Evolutionary conservation across 2,113 vertebrate genomes (phyloP).

Genomic region (Polyodon spathula): DNA sequence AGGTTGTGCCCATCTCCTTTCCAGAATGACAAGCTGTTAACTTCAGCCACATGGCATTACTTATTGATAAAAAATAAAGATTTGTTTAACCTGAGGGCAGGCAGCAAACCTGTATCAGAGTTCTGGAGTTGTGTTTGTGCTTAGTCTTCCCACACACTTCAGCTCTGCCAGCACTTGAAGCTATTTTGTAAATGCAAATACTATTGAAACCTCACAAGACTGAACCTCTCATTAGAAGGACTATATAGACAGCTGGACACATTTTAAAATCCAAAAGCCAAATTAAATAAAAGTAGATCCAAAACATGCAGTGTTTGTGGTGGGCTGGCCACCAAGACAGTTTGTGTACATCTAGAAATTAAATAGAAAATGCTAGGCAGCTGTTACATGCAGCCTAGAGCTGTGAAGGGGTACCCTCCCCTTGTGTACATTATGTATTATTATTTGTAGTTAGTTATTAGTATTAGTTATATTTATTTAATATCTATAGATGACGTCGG

Average conservation of each 20-base stretch:
- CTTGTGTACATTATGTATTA: too few relatives aligned
- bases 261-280: background rate
- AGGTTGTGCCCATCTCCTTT: constrained; percentile 20
- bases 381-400: background rate
- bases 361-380: background rate
- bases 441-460: too few relatives aligned
- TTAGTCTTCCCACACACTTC: constrained; percentile 16
- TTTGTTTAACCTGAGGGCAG: constrained; percentile 9
- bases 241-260: too few relatives aligned
- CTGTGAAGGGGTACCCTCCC: too few relatives aligned
- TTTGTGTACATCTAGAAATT: background rate
- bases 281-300: background rate
- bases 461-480: too few relatives aligned
- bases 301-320: background rate
- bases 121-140: constrained; percentile 49
- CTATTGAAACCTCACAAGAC: too few relatives aligned
- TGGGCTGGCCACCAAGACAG: background rate
- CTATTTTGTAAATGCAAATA: too few relatives aligned
- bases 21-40: constrained; percentile 43
- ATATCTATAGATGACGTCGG: too few relatives aligned
- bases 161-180: too few relatives aligned
- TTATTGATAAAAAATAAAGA: constrained; percentile 47
- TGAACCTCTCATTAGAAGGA: too few relatives aligned
- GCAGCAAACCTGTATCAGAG: constrained; percentile 43
- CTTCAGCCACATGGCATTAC: constrained; percentile 47